A percentile compares a stretch with the other conserved stretches of the same genome.
phyloP scores from a whole-genome alignment of 2,113 vertebrate species.

The Microtus ochrogaster region DNA sequence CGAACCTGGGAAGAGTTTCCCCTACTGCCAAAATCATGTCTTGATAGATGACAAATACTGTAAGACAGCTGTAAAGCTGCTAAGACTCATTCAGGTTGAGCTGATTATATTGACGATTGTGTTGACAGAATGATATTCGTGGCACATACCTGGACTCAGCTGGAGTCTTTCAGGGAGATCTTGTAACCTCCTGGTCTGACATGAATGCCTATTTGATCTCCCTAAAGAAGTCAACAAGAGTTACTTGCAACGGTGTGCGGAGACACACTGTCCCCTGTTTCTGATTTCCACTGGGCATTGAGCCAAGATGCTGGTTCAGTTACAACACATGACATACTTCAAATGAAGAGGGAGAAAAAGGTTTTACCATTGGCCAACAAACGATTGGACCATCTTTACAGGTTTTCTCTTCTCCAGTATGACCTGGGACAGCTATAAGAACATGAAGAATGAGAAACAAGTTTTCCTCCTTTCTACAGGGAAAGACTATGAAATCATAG shows the following conservation, averaged over 20 bases:
- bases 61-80: constrained; percentile 58
- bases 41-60: constrained; percentile 62
- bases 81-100: constrained; percentile 63
- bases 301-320: not conserved
- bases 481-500: constrained; percentile 24
- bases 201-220: not conserved
- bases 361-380: not conserved
- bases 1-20: constrained; percentile 66
- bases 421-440: not conserved
- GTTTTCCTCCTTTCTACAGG: constrained; percentile 53
- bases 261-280: not conserved
- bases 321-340: constrained; percentile 36
- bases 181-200: constrained; percentile 44
- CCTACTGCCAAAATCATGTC: constrained; percentile 59
- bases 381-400: not conserved
- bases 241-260: constrained; percentile 19
- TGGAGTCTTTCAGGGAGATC: not conserved
- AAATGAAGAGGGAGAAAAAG: not conserved
- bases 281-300: not conserved
- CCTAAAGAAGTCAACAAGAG: constrained; percentile 40
- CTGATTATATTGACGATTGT: constrained; percentile 28
- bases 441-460: not conserved
- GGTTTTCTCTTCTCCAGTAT: not conserved
- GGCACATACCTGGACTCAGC: not conserved
- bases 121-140: constrained; percentile 63